phyloP scores from a whole-genome alignment of 2,888 invertebrate species.

The Drosophila ustulata region DNA sequence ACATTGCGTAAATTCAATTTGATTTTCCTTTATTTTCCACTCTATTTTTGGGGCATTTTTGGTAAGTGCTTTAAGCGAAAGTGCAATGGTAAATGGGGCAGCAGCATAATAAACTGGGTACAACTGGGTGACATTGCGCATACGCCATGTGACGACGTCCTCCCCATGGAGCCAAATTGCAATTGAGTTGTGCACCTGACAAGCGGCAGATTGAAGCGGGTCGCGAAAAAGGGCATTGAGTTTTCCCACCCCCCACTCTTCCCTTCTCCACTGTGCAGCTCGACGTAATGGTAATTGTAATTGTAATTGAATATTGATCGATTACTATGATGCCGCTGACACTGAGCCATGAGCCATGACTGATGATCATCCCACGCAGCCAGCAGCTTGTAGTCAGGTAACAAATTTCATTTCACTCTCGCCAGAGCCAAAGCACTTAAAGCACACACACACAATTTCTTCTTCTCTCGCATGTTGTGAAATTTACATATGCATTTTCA shows the following conservation, averaged over 20 bases:
- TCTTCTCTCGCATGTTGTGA: conserved; percentile 19
- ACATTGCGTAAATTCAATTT: conserved; percentile 59
- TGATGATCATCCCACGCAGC: conserved; percentile 49
- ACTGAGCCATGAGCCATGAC: conserved; percentile 58
- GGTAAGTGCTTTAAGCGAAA: conserved; percentile 16
- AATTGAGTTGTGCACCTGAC: conserved; percentile 48
- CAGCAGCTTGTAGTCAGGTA: conserved; percentile 15
- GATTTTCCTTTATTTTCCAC: conserved; percentile 14
- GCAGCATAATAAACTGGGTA: conserved; percentile 54
- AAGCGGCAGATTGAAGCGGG: conserved; percentile 32
- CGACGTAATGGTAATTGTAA: conserved; percentile 57
- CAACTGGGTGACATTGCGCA: conserved; percentile 25
- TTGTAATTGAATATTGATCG: conserved; percentile 72
- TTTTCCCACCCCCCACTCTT: neutral
- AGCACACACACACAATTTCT: conserved; percentile 22
- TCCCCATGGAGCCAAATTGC: conserved; percentile 37
- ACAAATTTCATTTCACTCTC: conserved; percentile 48
- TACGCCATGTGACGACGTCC: conserved; percentile 36
- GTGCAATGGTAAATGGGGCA: conserved; percentile 28
- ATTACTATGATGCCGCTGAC: conserved; percentile 53
- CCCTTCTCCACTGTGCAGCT: conserved; percentile 23
- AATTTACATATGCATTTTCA: conserved; percentile 65
- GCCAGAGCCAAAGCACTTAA: conserved; percentile 36
- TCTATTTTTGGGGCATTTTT: neutral
- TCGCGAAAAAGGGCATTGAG: conserved; percentile 21